Percentiles rank a stretch among this genome's conserved stretches.
Conservation (phyloP, 2,888 invertebrate species). For the Patella pellucida region DNA sequence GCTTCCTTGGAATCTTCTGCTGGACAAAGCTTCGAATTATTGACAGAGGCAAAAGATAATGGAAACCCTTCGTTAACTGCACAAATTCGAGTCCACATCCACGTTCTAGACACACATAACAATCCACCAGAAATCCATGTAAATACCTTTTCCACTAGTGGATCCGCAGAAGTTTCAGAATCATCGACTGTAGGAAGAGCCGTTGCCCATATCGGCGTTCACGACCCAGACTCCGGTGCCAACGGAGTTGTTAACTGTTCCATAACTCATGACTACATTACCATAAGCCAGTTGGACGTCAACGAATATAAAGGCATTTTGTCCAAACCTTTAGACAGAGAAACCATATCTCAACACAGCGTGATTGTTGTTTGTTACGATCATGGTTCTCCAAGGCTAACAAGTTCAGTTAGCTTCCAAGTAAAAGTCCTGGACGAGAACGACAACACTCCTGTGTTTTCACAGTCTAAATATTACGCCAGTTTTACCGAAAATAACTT, state of each 20-base stretch:
- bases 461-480: conserved; percentile 38
- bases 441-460: conserved; percentile 92
- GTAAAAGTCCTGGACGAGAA: conserved; percentile 84
- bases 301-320: conserved; percentile 63
- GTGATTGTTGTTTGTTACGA: conserved; percentile 75
- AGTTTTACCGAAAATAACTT: conserved; percentile 49
- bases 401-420: conserved; percentile 46
- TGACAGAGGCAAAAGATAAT: conserved; percentile 47
- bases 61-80: conserved; percentile 46
- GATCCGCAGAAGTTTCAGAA: conserved; percentile 78
- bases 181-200: conserved; percentile 82
- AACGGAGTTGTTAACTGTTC: conserved; percentile 81
- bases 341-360: conserved; percentile 48
- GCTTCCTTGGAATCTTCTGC: conserved; percentile 34
- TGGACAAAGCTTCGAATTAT: conserved; percentile 36
- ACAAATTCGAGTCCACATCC: conserved; percentile 47
- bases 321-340: conserved; percentile 72
- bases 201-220: conserved; percentile 85
- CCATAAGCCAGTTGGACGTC: conserved; percentile 50
- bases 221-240: conserved; percentile 85
- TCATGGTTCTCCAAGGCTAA: conserved; percentile 70
- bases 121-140: conserved; percentile 55
- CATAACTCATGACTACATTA: conserved; percentile 41
- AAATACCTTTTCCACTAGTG: conserved; percentile 41
- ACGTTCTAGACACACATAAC: conserved; percentile 57